Percentiles rank a stretch among this genome's conserved stretches.
These are phyloP conservation scores for Oryzias curvinotus DNA, from an alignment of 2,113 vertebrate species.

Conservation along the genomic window DNA sequence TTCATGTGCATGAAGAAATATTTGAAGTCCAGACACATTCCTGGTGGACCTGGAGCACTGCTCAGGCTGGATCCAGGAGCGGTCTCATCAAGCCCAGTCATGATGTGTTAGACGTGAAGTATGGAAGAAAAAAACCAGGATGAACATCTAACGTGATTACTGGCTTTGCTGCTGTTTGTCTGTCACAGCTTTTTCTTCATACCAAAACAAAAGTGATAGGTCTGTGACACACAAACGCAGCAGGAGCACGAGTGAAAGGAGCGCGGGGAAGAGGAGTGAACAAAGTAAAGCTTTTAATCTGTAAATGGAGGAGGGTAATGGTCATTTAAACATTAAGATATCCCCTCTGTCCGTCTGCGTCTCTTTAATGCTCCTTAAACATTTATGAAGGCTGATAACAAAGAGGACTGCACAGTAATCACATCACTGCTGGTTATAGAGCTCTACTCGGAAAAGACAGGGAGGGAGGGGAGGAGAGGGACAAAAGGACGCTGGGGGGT, in stretches of 20 bases:
- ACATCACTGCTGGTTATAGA: constrained; percentile 66
- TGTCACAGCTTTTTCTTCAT: constrained; percentile 1
- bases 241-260: constrained; percentile 24
- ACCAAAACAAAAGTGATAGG: constrained; percentile 23
- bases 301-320: constrained; percentile 73
- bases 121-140: too few relatives aligned
- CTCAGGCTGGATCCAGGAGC: too few relatives aligned
- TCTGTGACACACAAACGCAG: constrained; percentile 19
- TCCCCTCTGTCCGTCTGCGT: constrained; percentile 47
- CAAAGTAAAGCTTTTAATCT: constrained; percentile 79
- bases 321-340: constrained; percentile 73
- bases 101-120: too few relatives aligned
- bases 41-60: too few relatives aligned
- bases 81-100: too few relatives aligned
- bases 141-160: too few relatives aligned
- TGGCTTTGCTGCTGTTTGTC: background rate
- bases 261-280: constrained; percentile 54
- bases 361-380: constrained; percentile 76
- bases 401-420: constrained; percentile 64
- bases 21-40: too few relatives aligned
- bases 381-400: constrained; percentile 78
- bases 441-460: constrained; percentile 51
- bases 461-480: background rate
- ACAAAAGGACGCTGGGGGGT: background rate
- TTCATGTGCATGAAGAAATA: too few relatives aligned